Evolutionary conservation across 2,888 invertebrate species (phyloP).

Genomic region (Mesochorus sp.): DNA sequence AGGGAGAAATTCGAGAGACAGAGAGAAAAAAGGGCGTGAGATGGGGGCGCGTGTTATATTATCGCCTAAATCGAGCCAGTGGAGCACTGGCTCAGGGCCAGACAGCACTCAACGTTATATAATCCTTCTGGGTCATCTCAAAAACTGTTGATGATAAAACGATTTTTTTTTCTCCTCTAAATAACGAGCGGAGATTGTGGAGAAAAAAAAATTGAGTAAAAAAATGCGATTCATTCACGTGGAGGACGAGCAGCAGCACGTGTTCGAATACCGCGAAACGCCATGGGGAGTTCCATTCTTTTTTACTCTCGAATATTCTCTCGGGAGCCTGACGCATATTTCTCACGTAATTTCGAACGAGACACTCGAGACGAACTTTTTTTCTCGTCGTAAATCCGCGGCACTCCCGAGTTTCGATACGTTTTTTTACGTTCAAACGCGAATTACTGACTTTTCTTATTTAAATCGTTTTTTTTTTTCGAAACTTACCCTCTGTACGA

Average conservation of each 20-base stretch:
- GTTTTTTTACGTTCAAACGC: too few species aligned
- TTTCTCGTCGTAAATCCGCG: too few species aligned
- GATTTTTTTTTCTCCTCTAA: not conserved
- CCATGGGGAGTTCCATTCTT: conserved; percentile 31
- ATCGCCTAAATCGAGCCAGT: conserved; percentile 63
- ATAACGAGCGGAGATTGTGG: not conserved
- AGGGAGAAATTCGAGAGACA: not conserved
- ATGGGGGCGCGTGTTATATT: not conserved
- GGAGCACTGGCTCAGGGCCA: conserved; percentile 71
- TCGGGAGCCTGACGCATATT: not conserved
- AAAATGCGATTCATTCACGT: not conserved
- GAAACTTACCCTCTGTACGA: conserved; percentile 64
- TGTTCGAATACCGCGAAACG: conserved; percentile 48
- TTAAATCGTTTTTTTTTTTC: conserved; percentile 8
- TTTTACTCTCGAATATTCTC: not conserved
- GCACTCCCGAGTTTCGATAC: too few species aligned
- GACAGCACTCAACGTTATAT: conserved; percentile 70
- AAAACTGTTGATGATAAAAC: not conserved
- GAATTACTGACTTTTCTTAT: too few species aligned
- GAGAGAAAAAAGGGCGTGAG: conserved; percentile 15
- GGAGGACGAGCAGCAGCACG: conserved; percentile 36
- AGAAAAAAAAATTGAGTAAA: not conserved
- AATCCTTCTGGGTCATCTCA: conserved; percentile 63
- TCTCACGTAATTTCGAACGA: not conserved
- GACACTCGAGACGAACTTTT: conserved; percentile 16